A percentile compares a stretch with the other conserved stretches of the same genome.
Conservation (phyloP, 2,113 vertebrate genomes). For the Dolichotis patagonum region DNA sequence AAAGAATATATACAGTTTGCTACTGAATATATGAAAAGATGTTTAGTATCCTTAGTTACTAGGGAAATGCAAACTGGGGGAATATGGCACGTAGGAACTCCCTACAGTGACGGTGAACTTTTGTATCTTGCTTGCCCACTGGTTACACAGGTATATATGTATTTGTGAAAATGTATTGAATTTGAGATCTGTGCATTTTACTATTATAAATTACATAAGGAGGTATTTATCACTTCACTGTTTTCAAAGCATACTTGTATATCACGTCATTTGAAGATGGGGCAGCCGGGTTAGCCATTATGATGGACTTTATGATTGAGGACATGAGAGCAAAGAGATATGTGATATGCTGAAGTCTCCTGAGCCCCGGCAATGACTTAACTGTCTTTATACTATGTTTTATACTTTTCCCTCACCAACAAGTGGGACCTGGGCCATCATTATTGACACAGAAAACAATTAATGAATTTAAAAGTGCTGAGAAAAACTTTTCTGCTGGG, state of each 20-base stretch:
- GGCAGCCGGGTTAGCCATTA: neutral
- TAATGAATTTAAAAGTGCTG: constrained; percentile 9
- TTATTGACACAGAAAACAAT: constrained; percentile 10
- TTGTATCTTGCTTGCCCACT: neutral
- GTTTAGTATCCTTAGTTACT: neutral
- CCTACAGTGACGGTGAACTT: neutral
- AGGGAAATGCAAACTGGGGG: constrained; percentile 3
- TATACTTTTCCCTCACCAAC: neutral
- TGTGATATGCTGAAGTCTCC: neutral
- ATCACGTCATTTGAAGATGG: neutral
- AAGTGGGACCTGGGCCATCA: neutral
- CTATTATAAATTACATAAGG: neutral
- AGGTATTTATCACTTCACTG: neutral
- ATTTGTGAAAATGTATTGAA: neutral
- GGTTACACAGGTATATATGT: neutral
- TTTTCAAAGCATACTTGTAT: constrained; percentile 9
- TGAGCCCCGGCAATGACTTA: neutral
- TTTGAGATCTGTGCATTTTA: neutral
- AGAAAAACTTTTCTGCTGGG: constrained; percentile 33
- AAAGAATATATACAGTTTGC: neutral
- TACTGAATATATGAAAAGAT: neutral
- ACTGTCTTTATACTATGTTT: neutral
- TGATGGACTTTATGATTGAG: neutral
- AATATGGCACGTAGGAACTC: neutral
- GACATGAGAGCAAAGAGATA: neutral